Conservation (phyloP, 2,888 invertebrate species). For the Smittia sp. region DNA sequence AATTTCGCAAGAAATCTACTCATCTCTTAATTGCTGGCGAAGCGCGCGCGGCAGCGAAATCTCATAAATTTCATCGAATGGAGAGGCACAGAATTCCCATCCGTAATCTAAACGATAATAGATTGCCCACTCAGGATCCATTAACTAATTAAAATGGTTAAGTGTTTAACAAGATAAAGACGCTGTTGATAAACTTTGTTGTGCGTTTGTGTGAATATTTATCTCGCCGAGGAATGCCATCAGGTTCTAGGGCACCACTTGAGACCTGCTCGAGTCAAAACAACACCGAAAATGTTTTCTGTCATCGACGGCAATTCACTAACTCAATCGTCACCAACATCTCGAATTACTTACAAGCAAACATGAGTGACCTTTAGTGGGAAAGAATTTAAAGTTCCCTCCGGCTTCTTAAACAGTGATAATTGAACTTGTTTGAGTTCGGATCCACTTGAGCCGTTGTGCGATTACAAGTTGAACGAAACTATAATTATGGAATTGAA, state of each 20-base stretch:
- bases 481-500: too few species aligned
- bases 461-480: conserved; percentile 4
- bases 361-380: not conserved
- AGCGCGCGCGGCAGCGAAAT: not conserved
- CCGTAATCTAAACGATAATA: conserved; percentile 35
- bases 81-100: conserved; percentile 7
- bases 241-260: conserved; percentile 32
- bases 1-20: conserved; percentile 21
- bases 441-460: not conserved
- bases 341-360: not conserved
- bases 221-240: not conserved
- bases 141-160: conserved; percentile 36
- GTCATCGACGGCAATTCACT: not conserved
- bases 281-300: not conserved
- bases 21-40: not conserved
- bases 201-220: conserved; percentile 19
- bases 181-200: conserved; percentile 24
- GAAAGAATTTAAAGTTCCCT: not conserved
- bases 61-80: conserved; percentile 9
- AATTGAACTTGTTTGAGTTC: not conserved
- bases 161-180: conserved; percentile 37
- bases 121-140: conserved; percentile 41
- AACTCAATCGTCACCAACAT: not conserved
- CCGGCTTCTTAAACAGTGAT: not conserved
- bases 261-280: not conserved